These are phyloP conservation scores for Phyllotreta cruciferae DNA, from an alignment of 2,888 invertebrate genomes.

Conservation along the genomic window DNA sequence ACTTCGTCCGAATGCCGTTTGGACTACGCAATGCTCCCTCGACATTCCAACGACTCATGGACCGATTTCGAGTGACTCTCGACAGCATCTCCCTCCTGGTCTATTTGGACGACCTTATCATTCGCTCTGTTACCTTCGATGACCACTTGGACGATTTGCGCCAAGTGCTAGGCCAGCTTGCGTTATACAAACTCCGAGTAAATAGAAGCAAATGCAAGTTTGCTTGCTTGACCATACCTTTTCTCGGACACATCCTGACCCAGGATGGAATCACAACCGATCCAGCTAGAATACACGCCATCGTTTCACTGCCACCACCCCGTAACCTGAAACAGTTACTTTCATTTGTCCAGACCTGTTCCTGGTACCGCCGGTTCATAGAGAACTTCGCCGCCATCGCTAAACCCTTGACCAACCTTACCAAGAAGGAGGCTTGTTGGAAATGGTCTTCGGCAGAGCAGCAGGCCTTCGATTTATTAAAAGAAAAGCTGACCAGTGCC, in stretches of 20 bases:
- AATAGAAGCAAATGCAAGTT: constrained; percentile 40
- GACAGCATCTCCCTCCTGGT: constrained; percentile 32
- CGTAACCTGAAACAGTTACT: constrained; percentile 11
- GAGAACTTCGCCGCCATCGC: constrained; percentile 35
- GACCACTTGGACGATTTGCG: constrained; percentile 42
- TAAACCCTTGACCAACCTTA: constrained; percentile 34
- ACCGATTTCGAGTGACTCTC: constrained; percentile 34
- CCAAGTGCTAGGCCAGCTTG: constrained; percentile 29
- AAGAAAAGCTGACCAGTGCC: constrained; percentile 33
- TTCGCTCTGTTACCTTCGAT: constrained; percentile 35
- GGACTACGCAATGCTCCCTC: constrained; percentile 40
- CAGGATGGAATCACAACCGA: constrained; percentile 34
- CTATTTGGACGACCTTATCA: constrained; percentile 38
- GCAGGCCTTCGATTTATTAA: constrained; percentile 28
- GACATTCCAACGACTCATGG: constrained; percentile 41
- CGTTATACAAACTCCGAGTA: constrained; percentile 29
- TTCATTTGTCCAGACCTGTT: constrained; percentile 39
- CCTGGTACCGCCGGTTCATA: constrained; percentile 40
- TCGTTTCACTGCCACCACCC: constrained; percentile 29
- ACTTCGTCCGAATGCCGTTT: constrained; percentile 43
- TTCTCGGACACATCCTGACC: constrained; percentile 36
- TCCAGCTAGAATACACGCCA: constrained; percentile 38
- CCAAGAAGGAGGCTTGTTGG: constrained; percentile 31
- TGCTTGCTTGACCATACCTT: constrained; percentile 30
- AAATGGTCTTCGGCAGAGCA: constrained; percentile 29